Evolutionary conservation across 2,113 vertebrate genomes (phyloP).

Genomic region (Neogale vison): DNA sequence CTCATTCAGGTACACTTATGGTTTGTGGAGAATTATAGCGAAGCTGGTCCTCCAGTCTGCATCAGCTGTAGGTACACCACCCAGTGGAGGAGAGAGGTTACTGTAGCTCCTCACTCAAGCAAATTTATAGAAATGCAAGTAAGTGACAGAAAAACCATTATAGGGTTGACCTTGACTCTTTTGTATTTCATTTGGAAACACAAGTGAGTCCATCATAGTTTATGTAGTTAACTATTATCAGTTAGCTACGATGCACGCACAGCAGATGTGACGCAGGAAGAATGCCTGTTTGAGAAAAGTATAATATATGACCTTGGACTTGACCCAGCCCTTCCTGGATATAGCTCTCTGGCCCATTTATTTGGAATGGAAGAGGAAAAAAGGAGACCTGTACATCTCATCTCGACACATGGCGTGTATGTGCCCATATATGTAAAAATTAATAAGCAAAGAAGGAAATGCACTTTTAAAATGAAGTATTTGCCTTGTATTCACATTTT

Average conservation of each 20-base stretch:
- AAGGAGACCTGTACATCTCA: background rate
- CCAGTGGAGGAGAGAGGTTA: background rate
- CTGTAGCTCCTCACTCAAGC: background rate
- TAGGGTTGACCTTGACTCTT: background rate
- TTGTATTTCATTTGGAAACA: background rate
- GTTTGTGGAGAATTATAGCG: background rate
- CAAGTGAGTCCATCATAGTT: background rate
- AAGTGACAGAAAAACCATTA: background rate
- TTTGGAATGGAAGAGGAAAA: constrained; percentile 11
- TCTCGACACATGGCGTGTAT: background rate
- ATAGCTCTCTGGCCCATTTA: background rate
- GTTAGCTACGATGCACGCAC: background rate
- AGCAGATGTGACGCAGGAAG: background rate
- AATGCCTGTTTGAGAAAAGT: background rate
- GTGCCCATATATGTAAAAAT: background rate
- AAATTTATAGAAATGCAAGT: background rate
- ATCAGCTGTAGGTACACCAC: background rate
- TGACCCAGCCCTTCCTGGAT: background rate
- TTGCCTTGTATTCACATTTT: constrained; percentile 11
- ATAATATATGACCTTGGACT: background rate
- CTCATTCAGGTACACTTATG: background rate
- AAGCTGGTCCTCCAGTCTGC: background rate
- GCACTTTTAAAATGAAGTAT: background rate
- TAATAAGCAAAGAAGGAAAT: background rate
- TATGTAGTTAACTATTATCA: background rate